phyloP scores from a whole-genome alignment of 2,797 vertebrate species.

The Sebastes cheni region DNA sequence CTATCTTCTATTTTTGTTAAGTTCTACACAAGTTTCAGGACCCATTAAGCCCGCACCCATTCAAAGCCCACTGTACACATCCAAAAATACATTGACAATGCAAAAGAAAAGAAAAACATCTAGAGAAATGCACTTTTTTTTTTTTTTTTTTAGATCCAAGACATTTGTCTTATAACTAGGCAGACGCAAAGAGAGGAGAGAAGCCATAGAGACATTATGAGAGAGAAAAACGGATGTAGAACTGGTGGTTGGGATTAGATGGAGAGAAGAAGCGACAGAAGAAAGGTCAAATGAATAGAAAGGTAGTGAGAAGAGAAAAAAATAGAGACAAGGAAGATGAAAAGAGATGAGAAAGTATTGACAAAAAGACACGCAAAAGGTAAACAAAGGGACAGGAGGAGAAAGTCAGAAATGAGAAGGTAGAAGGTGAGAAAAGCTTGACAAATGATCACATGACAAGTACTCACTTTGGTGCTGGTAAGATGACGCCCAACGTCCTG shows the following conservation, averaged over 20 bases:
- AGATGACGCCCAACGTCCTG: slow-evolving; percentile 91
- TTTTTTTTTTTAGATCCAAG: slow-evolving; percentile 21
- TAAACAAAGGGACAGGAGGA: slow-evolving; percentile 10
- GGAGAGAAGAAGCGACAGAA: slow-evolving; percentile 11
- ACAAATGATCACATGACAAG: not conserved
- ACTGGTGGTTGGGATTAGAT: slow-evolving; percentile 31
- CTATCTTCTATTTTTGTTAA: slow-evolving; percentile 37
- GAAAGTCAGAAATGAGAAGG: not conserved
- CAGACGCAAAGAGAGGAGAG: not conserved
- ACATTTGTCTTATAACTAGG: slow-evolving; percentile 37
- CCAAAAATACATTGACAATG: slow-evolving; percentile 35
- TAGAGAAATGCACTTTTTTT: slow-evolving; percentile 25
- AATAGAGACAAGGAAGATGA: not conserved
- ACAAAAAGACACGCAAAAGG: not conserved
- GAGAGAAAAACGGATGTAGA: slow-evolving; percentile 11
- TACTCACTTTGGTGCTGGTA: slow-evolving; percentile 92
- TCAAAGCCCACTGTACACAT: slow-evolving; percentile 2
- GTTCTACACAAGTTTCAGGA: slow-evolving; percentile 35
- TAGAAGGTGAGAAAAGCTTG: not conserved
- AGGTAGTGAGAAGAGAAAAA: not conserved
- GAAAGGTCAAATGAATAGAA: slow-evolving; percentile 44
- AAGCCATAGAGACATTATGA: slow-evolving; percentile 8
- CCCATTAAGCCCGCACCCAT: slow-evolving; percentile 17
- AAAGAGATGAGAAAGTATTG: slow-evolving; percentile 1
- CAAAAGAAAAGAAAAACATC: slow-evolving; percentile 14